phyloP scores from a whole-genome alignment of 2,888 invertebrate species.

The Neocrepidodera transversa region DNA sequence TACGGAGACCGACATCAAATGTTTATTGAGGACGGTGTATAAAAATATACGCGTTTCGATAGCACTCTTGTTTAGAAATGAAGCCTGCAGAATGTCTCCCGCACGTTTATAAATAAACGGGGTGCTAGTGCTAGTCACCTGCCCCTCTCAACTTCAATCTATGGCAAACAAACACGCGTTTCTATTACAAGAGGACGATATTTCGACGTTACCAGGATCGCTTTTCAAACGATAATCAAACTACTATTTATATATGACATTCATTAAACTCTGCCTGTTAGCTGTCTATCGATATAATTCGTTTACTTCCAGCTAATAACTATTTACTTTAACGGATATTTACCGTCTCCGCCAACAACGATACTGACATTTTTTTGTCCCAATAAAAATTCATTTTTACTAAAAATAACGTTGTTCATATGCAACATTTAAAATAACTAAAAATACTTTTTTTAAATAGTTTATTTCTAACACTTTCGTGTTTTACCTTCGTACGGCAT shows the following conservation, averaged over 20 bases:
- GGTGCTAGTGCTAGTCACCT: slow-evolving; percentile 53
- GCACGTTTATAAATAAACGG: slow-evolving; percentile 57
- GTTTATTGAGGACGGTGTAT: slow-evolving; percentile 54
- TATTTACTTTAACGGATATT: slow-evolving; percentile 45
- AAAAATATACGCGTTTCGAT: slow-evolving; percentile 57
- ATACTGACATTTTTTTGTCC: slow-evolving; percentile 45
- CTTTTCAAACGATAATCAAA: slow-evolving; percentile 45
- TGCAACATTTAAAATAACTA: too few species aligned
- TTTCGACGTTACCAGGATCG: slow-evolving; percentile 41
- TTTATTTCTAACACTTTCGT: not conserved
- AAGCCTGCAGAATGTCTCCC: slow-evolving; percentile 58
- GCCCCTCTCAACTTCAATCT: slow-evolving; percentile 54
- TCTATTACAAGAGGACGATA: slow-evolving; percentile 48
- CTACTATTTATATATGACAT: slow-evolving; percentile 50
- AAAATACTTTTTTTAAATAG: too few species aligned
- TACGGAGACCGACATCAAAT: slow-evolving; percentile 49
- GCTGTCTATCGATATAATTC: slow-evolving; percentile 41
- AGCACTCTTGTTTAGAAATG: slow-evolving; percentile 55
- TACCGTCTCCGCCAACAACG: slow-evolving; percentile 35
- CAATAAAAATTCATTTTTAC: slow-evolving; percentile 40
- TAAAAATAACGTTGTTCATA: slow-evolving; percentile 20
- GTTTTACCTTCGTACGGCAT: not conserved
- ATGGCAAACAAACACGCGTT: slow-evolving; percentile 52
- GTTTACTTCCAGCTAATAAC: slow-evolving; percentile 41
- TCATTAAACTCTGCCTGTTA: slow-evolving; percentile 47